Evolutionary conservation across 2,797 vertebrate genomes (phyloP).

Genomic region (Ptychadena robeensis): DNA sequence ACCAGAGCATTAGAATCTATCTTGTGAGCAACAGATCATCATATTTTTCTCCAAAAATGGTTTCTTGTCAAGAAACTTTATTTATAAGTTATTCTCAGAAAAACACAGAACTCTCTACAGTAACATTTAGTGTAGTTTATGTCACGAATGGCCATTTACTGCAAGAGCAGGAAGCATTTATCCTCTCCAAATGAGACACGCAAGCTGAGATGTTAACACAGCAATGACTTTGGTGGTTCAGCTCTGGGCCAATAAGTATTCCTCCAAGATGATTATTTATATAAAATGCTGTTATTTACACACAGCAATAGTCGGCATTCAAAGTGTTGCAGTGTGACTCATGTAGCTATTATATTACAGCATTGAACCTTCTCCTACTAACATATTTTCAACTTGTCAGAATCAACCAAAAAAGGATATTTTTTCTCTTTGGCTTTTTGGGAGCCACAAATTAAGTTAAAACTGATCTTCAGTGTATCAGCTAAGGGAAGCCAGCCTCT

Average conservation of each 20-base stretch:
- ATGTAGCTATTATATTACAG: neutral
- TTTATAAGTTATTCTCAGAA: neutral
- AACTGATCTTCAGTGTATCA: conserved; percentile 69
- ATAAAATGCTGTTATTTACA: neutral
- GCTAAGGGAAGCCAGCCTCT: conserved; percentile 68
- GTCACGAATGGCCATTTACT: neutral
- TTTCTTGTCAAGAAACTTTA: neutral
- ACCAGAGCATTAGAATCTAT: neutral
- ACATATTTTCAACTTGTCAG: neutral
- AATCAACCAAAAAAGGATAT: neutral
- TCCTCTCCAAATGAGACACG: neutral
- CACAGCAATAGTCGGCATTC: neutral
- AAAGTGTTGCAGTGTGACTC: neutral
- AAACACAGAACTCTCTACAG: neutral
- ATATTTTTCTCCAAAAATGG: neutral
- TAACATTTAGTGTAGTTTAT: neutral
- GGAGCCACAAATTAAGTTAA: conserved; percentile 64
- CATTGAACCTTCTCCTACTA: neutral
- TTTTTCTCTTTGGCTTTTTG: neutral
- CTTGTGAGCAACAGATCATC: neutral
- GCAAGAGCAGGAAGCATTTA: neutral
- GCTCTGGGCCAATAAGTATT: conserved; percentile 1
- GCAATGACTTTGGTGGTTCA: neutral
- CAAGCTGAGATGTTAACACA: neutral
- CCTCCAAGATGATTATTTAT: neutral